Conservation (phyloP, 1,140 invertebrate genomes). For the Pseudomyrmex cubaensis region DNA sequence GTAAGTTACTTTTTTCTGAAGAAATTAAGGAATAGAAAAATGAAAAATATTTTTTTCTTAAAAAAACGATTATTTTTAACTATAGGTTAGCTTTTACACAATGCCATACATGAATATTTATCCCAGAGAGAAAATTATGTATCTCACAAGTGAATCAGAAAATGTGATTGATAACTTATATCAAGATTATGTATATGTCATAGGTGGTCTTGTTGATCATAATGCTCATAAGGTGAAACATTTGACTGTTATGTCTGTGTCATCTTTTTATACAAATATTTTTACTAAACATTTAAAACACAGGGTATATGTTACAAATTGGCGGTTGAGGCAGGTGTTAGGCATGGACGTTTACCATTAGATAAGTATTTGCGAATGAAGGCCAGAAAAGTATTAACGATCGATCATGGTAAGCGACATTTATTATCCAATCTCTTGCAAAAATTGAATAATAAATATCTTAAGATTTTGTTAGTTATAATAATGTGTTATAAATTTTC, state of each 20-base stretch:
- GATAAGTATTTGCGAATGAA: constrained; percentile 96
- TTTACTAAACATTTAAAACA: constrained; percentile 1
- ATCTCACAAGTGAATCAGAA: constrained; percentile 97
- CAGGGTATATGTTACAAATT: constrained; percentile 94
- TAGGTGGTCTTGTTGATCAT: constrained; percentile 99
- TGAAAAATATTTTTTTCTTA: not conserved
- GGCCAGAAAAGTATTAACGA: constrained; percentile 96
- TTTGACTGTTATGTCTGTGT: not conserved
- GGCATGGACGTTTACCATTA: constrained; percentile 95
- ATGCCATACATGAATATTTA: constrained; percentile 90
- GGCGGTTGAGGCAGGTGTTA: constrained; percentile 91
- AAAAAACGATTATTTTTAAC: constrained; percentile 16
- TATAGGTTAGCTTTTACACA: constrained; percentile 90
- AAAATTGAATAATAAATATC: no score
- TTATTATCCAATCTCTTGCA: no score
- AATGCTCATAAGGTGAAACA: constrained; percentile 94
- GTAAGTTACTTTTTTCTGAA: constrained; percentile 85
- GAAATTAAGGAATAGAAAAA: no score
- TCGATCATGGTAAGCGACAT: constrained; percentile 94
- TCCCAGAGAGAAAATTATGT: constrained; percentile 92
- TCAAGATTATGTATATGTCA: constrained; percentile 94
- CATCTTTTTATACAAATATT: constrained; percentile 14
- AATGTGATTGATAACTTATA: constrained; percentile 93
- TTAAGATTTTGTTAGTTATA: no score
- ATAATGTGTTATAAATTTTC: constrained; percentile 79